Evolutionary conservation across 30 jellyfish, hydroid and myxozoan genomes (phyloP), one percentile per base, ranked within the genome.

Genomic region (Pseudorhiza aurosa): DNA sequence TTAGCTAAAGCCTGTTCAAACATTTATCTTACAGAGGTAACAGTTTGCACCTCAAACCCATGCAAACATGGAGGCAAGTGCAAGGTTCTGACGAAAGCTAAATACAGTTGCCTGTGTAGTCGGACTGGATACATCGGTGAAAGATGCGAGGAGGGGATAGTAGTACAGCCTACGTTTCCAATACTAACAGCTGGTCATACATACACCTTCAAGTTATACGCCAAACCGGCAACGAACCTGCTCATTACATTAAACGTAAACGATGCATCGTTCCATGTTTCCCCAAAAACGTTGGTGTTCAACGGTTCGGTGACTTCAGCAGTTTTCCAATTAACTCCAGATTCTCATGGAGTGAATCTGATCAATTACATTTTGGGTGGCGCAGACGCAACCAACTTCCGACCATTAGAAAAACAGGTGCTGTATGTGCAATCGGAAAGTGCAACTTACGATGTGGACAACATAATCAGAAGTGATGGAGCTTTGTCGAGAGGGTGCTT

Each of bases 31-130:
- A 40, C 67, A 85, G 96, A 85, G 65, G 59, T 77, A 37, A 71
- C 96, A 21, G 72, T 77, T 27, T 85, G 96, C 58, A 19, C 50
- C 17, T 90, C 96, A 7, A 85, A 85, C 36, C 96, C 96, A 12
- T 85, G 96, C 81, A 45, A 60, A 32, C 89, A 85, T 35, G 43
- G 68, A 5, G 96, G 96, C 30, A 27, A 10, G 10, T 85, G 96
- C 40, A 21, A 1, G 4, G 58, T 25, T 8, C n/a, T 30, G 36
- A 68, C 46, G 53, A 57, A 45, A 39, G 19, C 33, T n/a, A 31
- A 64, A 15, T 85, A 51, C 85, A 29, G 44, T 1, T 85, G 96
- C 57, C 18, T 35, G 42, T 85, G 96, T 64, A 24, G 18, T 22
- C 30, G 49, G 17, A 65, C 89, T 22, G 87, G 90, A n/a, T 75